Evolutionary conservation across 2,113 vertebrate genomes (phyloP).

Genomic region (Nothoprocta pentlandii): DNA sequence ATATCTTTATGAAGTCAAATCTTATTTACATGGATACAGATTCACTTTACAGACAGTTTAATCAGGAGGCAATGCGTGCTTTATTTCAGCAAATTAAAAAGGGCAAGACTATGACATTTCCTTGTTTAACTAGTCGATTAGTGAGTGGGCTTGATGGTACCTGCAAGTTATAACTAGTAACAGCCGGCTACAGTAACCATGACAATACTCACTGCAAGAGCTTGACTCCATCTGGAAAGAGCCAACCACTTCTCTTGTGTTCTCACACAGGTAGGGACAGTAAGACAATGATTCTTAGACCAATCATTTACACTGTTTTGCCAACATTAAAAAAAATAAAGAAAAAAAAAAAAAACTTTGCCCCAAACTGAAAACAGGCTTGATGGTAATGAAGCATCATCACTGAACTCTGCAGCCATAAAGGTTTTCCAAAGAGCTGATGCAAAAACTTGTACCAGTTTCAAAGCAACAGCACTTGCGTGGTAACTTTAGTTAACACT

Average conservation of each 20-base stretch:
- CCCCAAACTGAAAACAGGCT: slow-evolving; percentile 6
- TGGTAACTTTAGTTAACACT: background rate
- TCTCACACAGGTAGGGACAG: background rate
- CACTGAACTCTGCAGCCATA: background rate
- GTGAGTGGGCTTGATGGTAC: background rate
- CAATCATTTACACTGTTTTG: slow-evolving; percentile 26
- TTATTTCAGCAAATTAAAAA: slow-evolving; percentile 70
- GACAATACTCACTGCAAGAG: background rate
- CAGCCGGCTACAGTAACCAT: slow-evolving; percentile 7
- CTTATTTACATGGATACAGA: slow-evolving; percentile 80
- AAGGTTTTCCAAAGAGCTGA: background rate
- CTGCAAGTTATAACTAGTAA: background rate
- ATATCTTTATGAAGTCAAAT: slow-evolving; percentile 75
- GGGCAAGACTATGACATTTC: slow-evolving; percentile 15
- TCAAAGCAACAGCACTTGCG: background rate
- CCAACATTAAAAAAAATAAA: slow-evolving; percentile 33
- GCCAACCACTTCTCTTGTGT: background rate
- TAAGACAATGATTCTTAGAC: slow-evolving; percentile 32
- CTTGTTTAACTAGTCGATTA: slow-evolving; percentile 25
- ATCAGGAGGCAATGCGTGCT: slow-evolving; percentile 64
- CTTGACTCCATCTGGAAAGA: background rate
- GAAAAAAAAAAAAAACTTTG: slow-evolving; percentile 36
- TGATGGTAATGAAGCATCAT: background rate
- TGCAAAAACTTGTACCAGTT: background rate
- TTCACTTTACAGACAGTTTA: slow-evolving; percentile 72